Base-by-base conservation (phyloP, 2,888 invertebrate species). In the Allophyes oxyacanthae region DNA sequence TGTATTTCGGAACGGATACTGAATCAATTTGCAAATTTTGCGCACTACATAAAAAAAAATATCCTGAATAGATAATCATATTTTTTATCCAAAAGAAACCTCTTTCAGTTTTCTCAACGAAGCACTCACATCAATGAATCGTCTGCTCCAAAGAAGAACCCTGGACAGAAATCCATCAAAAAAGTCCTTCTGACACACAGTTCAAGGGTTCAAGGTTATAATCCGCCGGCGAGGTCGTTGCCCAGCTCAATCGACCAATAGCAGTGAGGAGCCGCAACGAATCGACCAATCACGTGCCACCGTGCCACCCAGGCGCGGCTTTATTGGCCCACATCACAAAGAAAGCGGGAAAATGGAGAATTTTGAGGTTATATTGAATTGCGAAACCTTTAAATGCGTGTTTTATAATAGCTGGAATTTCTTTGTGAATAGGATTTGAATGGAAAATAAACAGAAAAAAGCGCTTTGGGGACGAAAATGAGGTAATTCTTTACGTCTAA, bases 161-260 rank as follows among this genome's bases (percentile, higher is more conserved):
- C 30, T 40, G 15, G 55, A 51, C 53, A 54, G 43, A 10, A 63
- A 54, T 58, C 49, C 51, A 53, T 66, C 43, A 40, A 58, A 51
- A 58, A 64, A 55, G 33, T 64, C 62, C 72, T 63, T 77, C 59
- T 63, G 62, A 63, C 55, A 56, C 42, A 64, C 64, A 66, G 69
- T 64, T 62, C 70, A 67, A 71, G 76, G 77, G 81, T 82, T 87
- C 85, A 86, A 84, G 84, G 83, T 76, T 54, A 78, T 45, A 60
- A 66, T 72, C 69, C 43, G 46, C 52, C 36, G 37, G 45, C 69
- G 76, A 83, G 85, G 79, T 84, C 66, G 66, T 71, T 76, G 79
- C 72, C 78, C 85, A 62, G 30, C 26, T 10, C 42, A 38, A 59
- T 64, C 69, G 48, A 71, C 86, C 86, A 86, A 86, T 85, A 41